A percentile compares a stretch with the other conserved stretches of the same genome.
Conservation (phyloP, 2,888 invertebrate species). For the Prenolepis imparis region DNA sequence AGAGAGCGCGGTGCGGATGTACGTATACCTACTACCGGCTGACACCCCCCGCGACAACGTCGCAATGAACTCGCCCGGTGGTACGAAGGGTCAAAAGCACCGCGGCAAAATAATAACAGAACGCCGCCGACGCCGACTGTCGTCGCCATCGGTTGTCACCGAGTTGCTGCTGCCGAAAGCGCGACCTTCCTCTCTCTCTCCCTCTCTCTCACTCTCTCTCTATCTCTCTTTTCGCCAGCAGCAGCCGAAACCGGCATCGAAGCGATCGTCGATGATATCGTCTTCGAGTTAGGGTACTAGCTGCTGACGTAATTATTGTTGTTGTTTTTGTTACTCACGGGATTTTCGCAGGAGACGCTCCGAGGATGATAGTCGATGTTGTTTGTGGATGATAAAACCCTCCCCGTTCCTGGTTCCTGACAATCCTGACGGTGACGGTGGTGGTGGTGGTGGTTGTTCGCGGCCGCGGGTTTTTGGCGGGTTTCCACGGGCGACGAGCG, state of each 20-base stretch:
- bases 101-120: conserved; percentile 85
- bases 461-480: conserved; percentile 82
- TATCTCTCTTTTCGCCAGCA: too few relatives aligned
- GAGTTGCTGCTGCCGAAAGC: background rate
- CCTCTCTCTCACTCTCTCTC: background rate
- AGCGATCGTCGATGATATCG: too few relatives aligned
- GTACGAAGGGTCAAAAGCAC: conserved; percentile 84
- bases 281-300: too few relatives aligned
- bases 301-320: too few relatives aligned
- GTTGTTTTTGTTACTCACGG: conserved; percentile 5
- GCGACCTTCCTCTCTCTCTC: conserved; percentile 37
- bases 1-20: too few relatives aligned
- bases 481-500: conserved; percentile 79
- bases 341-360: background rate
- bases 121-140: conserved; percentile 68
- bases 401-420: too few relatives aligned
- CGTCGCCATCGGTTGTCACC: conserved; percentile 44
- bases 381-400: too few relatives aligned
- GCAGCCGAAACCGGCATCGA: too few relatives aligned
- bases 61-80: conserved; percentile 84
- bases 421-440: too few relatives aligned
- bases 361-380: too few relatives aligned
- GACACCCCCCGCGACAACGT: conserved; percentile 82
- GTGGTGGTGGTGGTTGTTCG: conserved; percentile 72
- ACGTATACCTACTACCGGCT: conserved; percentile 67